Evolutionary conservation across 1,140 invertebrate genomes (phyloP).

Genomic region (Conopomorpha cramerella): DNA sequence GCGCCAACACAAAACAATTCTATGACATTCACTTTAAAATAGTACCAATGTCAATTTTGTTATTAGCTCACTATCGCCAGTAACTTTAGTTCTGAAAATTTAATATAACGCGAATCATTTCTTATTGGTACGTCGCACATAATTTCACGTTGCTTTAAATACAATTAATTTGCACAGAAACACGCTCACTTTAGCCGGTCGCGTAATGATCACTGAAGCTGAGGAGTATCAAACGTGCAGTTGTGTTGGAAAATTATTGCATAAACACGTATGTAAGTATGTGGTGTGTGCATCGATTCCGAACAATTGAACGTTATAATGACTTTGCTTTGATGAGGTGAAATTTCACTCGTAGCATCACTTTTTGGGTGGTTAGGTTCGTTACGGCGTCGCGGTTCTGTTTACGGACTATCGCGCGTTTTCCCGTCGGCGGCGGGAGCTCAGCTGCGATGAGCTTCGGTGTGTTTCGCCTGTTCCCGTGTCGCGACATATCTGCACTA

Average conservation of each 20-base stretch:
- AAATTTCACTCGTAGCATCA: no score
- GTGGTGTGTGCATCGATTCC: slow-evolving; percentile 25
- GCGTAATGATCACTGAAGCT: slow-evolving; percentile 29
- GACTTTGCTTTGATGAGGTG: no score
- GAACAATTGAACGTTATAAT: slow-evolving; percentile 30
- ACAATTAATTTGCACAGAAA: no score
- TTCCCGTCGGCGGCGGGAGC: no score
- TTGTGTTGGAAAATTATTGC: slow-evolving; percentile 34
- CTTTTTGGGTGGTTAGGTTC: no score
- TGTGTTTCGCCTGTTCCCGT: slow-evolving; percentile 31
- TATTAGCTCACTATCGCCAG: slow-evolving; percentile 38
- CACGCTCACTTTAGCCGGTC: slow-evolving; percentile 16
- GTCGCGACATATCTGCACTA: slow-evolving; percentile 51
- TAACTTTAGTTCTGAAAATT: no score
- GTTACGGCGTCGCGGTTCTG: no score
- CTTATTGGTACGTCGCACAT: no score
- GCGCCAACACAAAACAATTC: slow-evolving; percentile 37
- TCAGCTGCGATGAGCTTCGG: no score
- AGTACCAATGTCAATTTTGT: slow-evolving; percentile 55
- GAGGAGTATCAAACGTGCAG: slow-evolving; percentile 19
- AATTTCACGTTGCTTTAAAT: no score
- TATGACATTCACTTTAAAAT: slow-evolving; percentile 45
- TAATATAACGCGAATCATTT: no score
- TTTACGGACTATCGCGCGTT: slow-evolving; percentile 7
- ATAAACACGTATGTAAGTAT: slow-evolving; percentile 34